Percentiles rank a stretch among this genome's conserved stretches.
Evolutionary conservation across 2,113 vertebrate species (phyloP).

Genomic region (Zapornia atra): DNA sequence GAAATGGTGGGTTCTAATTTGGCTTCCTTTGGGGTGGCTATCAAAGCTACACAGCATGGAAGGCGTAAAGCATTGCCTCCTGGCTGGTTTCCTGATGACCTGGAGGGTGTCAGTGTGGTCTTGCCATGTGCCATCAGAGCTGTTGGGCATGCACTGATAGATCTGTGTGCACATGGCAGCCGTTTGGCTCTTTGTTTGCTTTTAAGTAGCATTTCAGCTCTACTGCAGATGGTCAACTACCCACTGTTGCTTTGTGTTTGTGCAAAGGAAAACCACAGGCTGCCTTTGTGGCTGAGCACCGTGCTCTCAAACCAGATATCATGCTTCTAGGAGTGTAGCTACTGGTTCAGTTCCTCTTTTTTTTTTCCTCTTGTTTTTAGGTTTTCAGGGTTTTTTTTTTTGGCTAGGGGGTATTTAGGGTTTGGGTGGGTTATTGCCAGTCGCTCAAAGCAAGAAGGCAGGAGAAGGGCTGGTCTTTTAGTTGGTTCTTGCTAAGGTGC

Average conservation of each 20-base stretch:
- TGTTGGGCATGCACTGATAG: fast-evolving
- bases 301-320: fast-evolving
- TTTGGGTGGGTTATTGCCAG: not conserved
- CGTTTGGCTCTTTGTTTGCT: not conserved
- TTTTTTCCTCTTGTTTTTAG: no score
- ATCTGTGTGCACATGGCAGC: not conserved
- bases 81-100: not conserved
- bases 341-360: not conserved
- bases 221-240: not conserved
- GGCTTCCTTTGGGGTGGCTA: not conserved
- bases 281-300: not conserved
- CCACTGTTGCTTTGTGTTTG: fast-evolving
- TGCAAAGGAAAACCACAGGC: not conserved
- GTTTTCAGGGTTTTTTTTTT: not conserved
- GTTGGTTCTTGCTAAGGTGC: not conserved
- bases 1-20: not conserved
- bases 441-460: not conserved
- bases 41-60: fast-evolving
- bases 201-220: not conserved
- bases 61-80: not conserved
- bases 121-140: not conserved
- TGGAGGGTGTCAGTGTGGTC: fast-evolving
- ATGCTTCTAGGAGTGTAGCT: not conserved
- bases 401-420: not conserved
- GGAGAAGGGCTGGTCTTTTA: not conserved